phyloP scores from a whole-genome alignment of 2,888 invertebrate genomes.

The Ashinkailepas kermadecensis region DNA sequence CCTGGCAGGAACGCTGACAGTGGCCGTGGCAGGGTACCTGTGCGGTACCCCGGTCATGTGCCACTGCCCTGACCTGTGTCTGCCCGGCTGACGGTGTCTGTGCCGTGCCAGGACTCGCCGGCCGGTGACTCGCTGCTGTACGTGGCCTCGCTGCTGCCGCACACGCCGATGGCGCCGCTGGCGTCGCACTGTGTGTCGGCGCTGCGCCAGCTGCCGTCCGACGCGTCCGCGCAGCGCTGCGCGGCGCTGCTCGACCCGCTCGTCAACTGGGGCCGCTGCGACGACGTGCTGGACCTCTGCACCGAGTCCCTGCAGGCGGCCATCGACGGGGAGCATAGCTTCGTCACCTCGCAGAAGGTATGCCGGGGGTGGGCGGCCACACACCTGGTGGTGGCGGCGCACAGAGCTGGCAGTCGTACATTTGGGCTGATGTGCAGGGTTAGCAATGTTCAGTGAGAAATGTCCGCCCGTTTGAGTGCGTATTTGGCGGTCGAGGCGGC shows the following conservation, averaged over 20 bases:
- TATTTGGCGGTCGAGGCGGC: no score
- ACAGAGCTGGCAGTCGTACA: no score
- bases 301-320: slow-evolving; percentile 30
- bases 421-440: no score
- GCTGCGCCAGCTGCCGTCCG: slow-evolving; percentile 27
- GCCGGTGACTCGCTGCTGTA: slow-evolving; percentile 27
- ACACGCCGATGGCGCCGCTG: slow-evolving; percentile 30
- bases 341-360: slow-evolving; percentile 20
- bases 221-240: background rate
- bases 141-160: slow-evolving; percentile 32
- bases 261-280: slow-evolving; percentile 33
- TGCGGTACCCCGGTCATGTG: no score
- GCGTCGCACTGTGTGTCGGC: slow-evolving; percentile 32
- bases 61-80: no score
- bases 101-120: background rate
- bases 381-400: no score
- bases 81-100: no score
- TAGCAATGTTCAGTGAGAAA: no score
- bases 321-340: slow-evolving; percentile 16
- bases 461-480: no score
- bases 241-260: slow-evolving; percentile 28
- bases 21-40: no score
- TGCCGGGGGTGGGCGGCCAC: background rate
- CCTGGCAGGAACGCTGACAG: no score
- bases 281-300: slow-evolving; percentile 32